Conservation (phyloP, 2,888 invertebrate species). For the Lacanobia oleracea region DNA sequence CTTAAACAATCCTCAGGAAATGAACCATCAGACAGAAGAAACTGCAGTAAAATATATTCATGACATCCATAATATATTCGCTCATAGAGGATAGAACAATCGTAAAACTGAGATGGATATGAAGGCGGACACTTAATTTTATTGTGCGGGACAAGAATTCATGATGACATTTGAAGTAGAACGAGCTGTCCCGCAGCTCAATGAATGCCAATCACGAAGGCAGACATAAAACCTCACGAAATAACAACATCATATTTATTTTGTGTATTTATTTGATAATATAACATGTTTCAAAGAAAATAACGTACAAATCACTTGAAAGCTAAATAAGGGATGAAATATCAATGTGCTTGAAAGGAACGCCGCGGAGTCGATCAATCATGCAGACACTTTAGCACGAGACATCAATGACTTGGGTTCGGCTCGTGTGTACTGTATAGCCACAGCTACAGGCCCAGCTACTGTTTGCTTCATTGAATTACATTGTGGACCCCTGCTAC, state of each 20-base stretch:
- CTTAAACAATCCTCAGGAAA: slow-evolving; percentile 12
- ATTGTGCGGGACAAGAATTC: slow-evolving; percentile 55
- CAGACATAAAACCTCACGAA: slow-evolving; percentile 35
- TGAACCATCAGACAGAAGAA: slow-evolving; percentile 19
- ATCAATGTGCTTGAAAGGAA: slow-evolving; percentile 69
- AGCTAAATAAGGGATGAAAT: slow-evolving; percentile 74
- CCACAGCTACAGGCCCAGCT: slow-evolving; percentile 43
- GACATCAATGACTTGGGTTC: slow-evolving; percentile 72
- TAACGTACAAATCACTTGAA: slow-evolving; percentile 67
- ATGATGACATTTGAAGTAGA: slow-evolving; percentile 49
- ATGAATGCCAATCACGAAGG: slow-evolving; percentile 44
- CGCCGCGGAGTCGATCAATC: slow-evolving; percentile 79
- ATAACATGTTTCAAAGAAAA: slow-evolving; percentile 41
- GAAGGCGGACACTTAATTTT: slow-evolving; percentile 57
- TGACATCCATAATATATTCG: slow-evolving; percentile 45
- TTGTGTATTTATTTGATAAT: slow-evolving; percentile 21
- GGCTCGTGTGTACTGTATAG: slow-evolving; percentile 47
- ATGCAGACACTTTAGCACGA: slow-evolving; percentile 75
- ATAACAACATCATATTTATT: slow-evolving; percentile 33
- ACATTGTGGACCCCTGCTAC: slow-evolving; percentile 63
- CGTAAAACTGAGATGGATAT: slow-evolving; percentile 54
- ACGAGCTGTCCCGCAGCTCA: slow-evolving; percentile 40
- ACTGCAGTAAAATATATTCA: slow-evolving; percentile 54
- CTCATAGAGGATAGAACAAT: slow-evolving; percentile 52
- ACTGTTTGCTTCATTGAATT: slow-evolving; percentile 71